Conservation (phyloP, 1,140 invertebrate species). For the Chlorops oryzae region DNA sequence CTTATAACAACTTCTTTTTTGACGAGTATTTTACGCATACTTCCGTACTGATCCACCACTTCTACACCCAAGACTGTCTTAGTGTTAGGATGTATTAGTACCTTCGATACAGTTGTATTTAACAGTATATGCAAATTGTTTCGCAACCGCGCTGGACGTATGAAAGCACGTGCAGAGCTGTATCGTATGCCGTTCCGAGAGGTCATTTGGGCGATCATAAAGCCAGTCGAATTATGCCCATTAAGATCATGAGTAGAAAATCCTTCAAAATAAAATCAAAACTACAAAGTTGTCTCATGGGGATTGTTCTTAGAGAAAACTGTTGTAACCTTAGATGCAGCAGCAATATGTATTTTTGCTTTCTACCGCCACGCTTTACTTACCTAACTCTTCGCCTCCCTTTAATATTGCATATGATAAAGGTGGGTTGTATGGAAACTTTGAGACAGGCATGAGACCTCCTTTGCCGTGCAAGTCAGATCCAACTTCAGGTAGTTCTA, state of each 20-base stretch:
- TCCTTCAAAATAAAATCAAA: conserved; percentile 49
- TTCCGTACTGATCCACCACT: conserved; percentile 52
- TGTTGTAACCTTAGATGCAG: background rate
- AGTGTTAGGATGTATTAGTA: conserved; percentile 58
- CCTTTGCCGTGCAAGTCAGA: conserved; percentile 70
- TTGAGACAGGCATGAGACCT: conserved; percentile 70
- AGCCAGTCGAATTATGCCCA: conserved; percentile 70
- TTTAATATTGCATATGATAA: conserved; percentile 77
- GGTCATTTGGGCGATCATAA: conserved; percentile 80
- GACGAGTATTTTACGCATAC: conserved; percentile 60
- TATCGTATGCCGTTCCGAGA: conserved; percentile 81
- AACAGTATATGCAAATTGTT: conserved; percentile 71
- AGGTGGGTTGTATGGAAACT: conserved; percentile 81
- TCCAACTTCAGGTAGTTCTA: conserved; percentile 67
- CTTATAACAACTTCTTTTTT: conserved; percentile 71
- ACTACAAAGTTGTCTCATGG: background rate
- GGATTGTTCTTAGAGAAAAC: background rate
- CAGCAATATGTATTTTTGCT: background rate
- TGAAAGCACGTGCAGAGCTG: conserved; percentile 72
- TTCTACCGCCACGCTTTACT: too few relatives aligned
- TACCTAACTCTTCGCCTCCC: conserved; percentile 72
- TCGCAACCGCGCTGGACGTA: conserved; percentile 67
- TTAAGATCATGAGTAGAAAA: conserved; percentile 79
- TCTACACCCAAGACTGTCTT: conserved; percentile 54
- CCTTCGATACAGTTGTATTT: conserved; percentile 65